Conservation (phyloP, 2,888 invertebrate genomes). For the Macaria notata region DNA sequence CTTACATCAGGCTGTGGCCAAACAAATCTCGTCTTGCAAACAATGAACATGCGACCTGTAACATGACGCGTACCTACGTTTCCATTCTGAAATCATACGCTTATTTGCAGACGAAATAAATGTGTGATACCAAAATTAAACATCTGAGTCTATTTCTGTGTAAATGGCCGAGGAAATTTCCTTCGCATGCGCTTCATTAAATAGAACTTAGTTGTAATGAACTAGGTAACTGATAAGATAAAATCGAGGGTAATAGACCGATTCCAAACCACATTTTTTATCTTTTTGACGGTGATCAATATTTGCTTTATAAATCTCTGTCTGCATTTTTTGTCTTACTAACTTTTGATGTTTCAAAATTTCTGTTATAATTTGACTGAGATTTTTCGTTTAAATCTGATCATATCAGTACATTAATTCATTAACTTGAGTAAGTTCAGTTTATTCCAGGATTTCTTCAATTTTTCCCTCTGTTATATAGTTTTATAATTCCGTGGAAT, state of each 20-base stretch:
- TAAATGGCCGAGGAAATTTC: conserved; percentile 22
- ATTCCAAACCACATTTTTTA: conserved; percentile 1
- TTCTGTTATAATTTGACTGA: no score
- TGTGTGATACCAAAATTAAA: conserved; percentile 11
- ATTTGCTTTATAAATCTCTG: conserved; percentile 10
- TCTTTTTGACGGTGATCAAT: conserved; percentile 3
- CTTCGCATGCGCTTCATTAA: conserved; percentile 18
- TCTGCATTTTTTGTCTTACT: neutral
- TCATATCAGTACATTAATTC: no score
- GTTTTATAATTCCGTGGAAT: no score
- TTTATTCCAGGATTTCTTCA: no score
- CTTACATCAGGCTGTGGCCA: neutral
- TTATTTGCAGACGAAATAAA: conserved; percentile 18
- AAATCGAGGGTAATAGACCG: conserved; percentile 22
- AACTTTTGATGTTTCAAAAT: no score
- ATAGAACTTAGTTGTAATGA: conserved; percentile 16
- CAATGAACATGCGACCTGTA: conserved; percentile 3
- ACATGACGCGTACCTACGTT: conserved; percentile 10
- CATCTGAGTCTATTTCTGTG: conserved; percentile 7
- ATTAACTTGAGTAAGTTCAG: no score
- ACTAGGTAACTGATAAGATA: conserved; percentile 23
- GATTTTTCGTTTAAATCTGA: no score
- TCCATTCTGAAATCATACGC: conserved; percentile 14
- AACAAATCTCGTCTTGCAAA: neutral
- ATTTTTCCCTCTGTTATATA: no score